Percentiles rank a stretch among this genome's conserved stretches.
phyloP scores from a whole-genome alignment of 2,113 vertebrate genomes.

The Oxyruncus cristatus region DNA sequence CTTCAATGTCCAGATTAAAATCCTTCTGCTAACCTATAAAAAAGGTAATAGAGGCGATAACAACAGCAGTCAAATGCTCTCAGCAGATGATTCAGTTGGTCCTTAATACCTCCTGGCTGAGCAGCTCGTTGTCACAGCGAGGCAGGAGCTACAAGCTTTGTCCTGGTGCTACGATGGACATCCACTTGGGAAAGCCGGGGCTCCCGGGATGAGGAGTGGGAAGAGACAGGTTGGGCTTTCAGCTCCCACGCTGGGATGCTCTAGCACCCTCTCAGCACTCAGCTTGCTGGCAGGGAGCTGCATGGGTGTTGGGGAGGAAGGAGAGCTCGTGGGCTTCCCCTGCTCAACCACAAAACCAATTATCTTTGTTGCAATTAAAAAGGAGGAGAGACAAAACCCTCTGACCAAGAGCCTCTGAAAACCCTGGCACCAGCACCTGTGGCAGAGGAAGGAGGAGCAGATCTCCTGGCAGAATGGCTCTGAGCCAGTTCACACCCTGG shows the following conservation, averaged over 20 bases:
- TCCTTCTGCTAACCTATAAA: neutral
- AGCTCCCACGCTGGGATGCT: neutral
- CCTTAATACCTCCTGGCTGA: neutral
- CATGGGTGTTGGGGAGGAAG: neutral
- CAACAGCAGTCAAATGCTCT: neutral
- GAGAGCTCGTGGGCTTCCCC: neutral
- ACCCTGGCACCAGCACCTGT: neutral
- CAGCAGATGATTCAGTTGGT: neutral
- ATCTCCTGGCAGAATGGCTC: neutral
- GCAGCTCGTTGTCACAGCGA: rapidly evolving
- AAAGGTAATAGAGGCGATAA: neutral
- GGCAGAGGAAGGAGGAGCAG: neutral
- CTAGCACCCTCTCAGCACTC: neutral
- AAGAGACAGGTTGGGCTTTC: neutral
- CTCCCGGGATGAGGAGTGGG: rapidly evolving
- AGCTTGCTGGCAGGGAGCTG: neutral
- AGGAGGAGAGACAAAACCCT: neutral
- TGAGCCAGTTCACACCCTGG: neutral
- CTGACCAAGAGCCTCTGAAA: neutral
- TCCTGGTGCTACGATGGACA: neutral
- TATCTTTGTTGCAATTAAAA: neutral
- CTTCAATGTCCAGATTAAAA: constrained; percentile 9
- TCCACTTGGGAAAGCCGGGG: neutral
- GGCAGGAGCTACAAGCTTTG: neutral
- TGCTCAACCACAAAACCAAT: neutral